A percentile compares a stretch with the other conserved stretches of the same genome.
Conservation (phyloP, 2,797 vertebrate species). For the Rhabdophis nuchalis region DNA sequence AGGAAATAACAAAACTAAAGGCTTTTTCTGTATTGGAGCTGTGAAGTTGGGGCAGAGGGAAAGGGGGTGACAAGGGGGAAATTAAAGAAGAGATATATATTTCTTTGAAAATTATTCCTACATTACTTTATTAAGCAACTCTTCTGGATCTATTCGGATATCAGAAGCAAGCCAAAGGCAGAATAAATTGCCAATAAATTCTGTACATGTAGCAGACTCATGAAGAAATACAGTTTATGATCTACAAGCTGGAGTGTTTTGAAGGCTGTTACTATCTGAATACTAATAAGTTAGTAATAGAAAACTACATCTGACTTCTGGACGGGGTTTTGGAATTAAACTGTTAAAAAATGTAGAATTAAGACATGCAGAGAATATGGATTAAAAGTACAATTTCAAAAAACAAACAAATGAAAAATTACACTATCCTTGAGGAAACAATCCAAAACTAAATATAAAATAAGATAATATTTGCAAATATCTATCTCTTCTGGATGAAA, state of each 20-base stretch:
- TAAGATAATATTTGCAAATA: background rate
- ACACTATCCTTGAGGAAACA: background rate
- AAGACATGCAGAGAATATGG: slow-evolving; percentile 21
- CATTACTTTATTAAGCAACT: background rate
- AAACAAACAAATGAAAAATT: background rate
- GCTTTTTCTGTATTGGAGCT: background rate
- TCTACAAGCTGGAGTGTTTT: background rate
- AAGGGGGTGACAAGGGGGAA: background rate
- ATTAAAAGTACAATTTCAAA: background rate
- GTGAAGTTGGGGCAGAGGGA: too few relatives aligned
- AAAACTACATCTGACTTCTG: background rate
- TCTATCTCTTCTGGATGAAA: background rate
- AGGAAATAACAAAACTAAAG: background rate
- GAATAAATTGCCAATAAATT: background rate
- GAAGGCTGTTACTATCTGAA: background rate
- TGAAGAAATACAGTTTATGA: background rate
- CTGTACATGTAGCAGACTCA: background rate
- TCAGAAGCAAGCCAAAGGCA: background rate
- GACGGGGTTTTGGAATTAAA: slow-evolving; percentile 26
- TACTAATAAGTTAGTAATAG: background rate
- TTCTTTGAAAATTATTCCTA: background rate
- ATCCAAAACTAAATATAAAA: background rate
- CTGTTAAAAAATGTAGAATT: background rate
- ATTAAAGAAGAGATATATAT: background rate
- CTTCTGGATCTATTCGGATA: background rate